Conservation (phyloP, 2,113 vertebrate species). For the Sprattus sprattus region DNA sequence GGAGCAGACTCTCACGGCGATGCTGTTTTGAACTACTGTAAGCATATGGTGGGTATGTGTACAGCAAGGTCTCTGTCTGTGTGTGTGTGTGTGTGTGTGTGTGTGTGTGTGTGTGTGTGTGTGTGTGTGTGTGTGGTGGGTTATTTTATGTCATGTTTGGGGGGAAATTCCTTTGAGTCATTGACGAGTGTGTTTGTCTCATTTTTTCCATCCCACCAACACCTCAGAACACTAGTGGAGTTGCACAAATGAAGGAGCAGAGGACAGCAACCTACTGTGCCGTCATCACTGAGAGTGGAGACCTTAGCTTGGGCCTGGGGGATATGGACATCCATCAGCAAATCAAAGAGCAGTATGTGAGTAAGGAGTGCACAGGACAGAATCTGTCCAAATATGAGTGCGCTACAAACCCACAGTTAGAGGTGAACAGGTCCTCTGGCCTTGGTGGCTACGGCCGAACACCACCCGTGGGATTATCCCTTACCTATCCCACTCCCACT, state of each 20-base stretch:
- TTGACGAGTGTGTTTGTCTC: background rate
- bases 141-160: background rate
- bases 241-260: conserved; percentile 61
- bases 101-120: background rate
- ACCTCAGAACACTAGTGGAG: conserved; percentile 65
- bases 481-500: no score
- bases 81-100: background rate
- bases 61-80: no score
- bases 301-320: conserved; percentile 81
- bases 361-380: conserved; percentile 36
- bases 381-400: background rate
- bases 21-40: conserved; percentile 75
- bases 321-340: conserved; percentile 88
- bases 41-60: conserved; percentile 78
- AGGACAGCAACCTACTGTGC: conserved; percentile 75
- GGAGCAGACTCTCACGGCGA: conserved; percentile 80
- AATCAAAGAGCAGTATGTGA: conserved; percentile 81
- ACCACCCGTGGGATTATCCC: no score
- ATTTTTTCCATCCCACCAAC: conserved; percentile 41
- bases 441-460: no score
- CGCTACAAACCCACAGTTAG: background rate
- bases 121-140: background rate
- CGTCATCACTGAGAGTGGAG: conserved; percentile 73
- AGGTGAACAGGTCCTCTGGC: no score
- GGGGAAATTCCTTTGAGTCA: background rate